phyloP scores from a whole-genome alignment of 2,113 vertebrate genomes.

The Grammomys dolichurus region DNA sequence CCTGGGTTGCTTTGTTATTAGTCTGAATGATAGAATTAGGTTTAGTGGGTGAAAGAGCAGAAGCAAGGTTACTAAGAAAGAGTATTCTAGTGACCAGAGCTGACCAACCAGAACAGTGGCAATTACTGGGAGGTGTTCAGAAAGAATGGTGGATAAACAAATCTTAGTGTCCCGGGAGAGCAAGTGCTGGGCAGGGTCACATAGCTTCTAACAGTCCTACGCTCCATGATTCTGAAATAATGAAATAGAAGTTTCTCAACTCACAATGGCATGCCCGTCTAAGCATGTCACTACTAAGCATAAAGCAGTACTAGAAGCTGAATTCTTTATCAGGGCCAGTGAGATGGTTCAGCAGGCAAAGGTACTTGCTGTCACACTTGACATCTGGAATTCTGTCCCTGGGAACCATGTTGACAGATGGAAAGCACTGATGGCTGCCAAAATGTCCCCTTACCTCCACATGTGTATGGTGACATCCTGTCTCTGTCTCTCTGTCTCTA shows the following conservation, averaged over 20 bases:
- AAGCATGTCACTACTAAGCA: not conserved
- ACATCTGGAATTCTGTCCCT: not conserved
- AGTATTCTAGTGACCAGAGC: not conserved
- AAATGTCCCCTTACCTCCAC: not conserved
- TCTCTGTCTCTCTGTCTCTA: not conserved
- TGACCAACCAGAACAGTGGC: not conserved
- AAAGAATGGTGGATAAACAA: not conserved
- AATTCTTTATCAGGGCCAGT: not conserved
- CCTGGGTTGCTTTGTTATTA: not conserved
- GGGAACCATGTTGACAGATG: not conserved
- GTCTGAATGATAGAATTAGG: not conserved
- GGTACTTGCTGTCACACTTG: not conserved
- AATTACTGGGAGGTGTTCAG: not conserved
- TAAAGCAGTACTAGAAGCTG: not conserved
- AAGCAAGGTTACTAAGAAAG: not conserved
- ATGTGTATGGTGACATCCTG: not conserved
- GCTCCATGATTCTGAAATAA: not conserved
- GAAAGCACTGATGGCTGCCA: not conserved
- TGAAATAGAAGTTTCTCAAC: not conserved
- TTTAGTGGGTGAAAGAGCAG: slow-evolving; percentile 1
- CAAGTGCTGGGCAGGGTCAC: not conserved
- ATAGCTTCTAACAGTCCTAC: not conserved
- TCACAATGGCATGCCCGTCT: not conserved
- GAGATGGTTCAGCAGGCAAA: not conserved
- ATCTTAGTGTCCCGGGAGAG: not conserved